Evolutionary conservation across 2,888 invertebrate species (phyloP).

Genomic region (Drosophila nigritarsus): DNA sequence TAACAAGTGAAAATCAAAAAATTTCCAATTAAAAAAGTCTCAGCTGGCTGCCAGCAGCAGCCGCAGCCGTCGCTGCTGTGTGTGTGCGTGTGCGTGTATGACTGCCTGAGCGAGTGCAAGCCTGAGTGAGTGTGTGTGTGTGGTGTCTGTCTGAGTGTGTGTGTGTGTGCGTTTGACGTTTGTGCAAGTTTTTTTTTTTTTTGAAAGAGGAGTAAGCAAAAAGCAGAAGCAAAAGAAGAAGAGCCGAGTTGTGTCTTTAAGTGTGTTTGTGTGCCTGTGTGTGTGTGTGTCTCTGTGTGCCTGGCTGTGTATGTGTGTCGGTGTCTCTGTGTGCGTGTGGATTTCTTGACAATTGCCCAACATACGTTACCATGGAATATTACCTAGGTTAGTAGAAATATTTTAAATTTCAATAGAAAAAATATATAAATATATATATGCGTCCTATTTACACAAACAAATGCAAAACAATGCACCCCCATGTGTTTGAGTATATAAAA

Average conservation of each 20-base stretch:
- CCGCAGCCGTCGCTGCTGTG: slow-evolving; percentile 53
- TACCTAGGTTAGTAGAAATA: slow-evolving; percentile 82
- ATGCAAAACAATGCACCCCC: slow-evolving; percentile 16
- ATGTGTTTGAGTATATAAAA: not conserved
- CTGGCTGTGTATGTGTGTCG: slow-evolving; percentile 66
- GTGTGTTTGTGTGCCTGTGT: slow-evolving; percentile 22
- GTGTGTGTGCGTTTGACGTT: slow-evolving; percentile 46
- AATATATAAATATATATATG: slow-evolving; percentile 14
- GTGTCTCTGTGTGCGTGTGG: slow-evolving; percentile 39
- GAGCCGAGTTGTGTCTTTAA: slow-evolving; percentile 71
- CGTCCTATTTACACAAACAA: slow-evolving; percentile 12
- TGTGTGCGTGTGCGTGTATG: slow-evolving; percentile 45
- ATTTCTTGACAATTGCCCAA: slow-evolving; percentile 76
- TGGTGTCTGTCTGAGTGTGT: slow-evolving; percentile 33
- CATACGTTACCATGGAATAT: slow-evolving; percentile 82
- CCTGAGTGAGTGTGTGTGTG: slow-evolving; percentile 40
- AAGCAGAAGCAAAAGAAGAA: slow-evolving; percentile 44
- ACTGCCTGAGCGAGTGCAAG: slow-evolving; percentile 47
- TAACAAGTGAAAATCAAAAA: slow-evolving; percentile 76
- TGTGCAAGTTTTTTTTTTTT: slow-evolving; percentile 59
- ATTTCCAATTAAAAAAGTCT: slow-evolving; percentile 72
- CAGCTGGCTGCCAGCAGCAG: slow-evolving; percentile 66
- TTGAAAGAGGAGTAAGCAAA: slow-evolving; percentile 53
- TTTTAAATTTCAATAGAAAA: slow-evolving; percentile 28
- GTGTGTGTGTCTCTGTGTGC: slow-evolving; percentile 12